These are phyloP conservation scores for Thalassophryne amazonica DNA, from an alignment of 2,797 vertebrate species.

Conservation along the genomic window DNA sequence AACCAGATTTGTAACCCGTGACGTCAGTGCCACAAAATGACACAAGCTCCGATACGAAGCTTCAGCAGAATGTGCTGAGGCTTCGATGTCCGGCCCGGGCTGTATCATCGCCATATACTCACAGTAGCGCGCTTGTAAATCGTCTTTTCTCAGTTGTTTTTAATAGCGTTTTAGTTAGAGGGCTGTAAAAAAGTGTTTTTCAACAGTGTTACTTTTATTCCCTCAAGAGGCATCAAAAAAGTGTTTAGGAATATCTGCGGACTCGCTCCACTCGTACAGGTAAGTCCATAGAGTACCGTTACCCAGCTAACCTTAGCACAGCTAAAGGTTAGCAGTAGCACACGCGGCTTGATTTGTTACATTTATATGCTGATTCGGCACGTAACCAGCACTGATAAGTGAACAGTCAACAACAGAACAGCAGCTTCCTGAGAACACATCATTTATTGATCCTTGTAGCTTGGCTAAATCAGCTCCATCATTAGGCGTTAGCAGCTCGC, in stretches of 20 bases:
- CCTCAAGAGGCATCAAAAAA: neutral
- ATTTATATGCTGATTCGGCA: neutral
- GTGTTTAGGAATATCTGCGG: neutral
- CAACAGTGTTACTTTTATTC: neutral
- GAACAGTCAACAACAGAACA: neutral
- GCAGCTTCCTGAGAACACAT: rapidly evolving
- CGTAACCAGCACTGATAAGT: neutral
- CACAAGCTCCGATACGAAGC: no score
- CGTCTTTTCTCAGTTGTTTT: slow-evolving; percentile 24
- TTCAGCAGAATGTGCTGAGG: no score
- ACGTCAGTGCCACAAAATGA: no score
- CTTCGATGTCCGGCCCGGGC: no score
- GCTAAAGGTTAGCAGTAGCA: slow-evolving; percentile 9
- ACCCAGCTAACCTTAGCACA: slow-evolving; percentile 33
- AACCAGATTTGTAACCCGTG: no score
- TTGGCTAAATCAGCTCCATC: slow-evolving; percentile 33
- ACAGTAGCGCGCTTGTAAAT: slow-evolving; percentile 58
- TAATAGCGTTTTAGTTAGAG: slow-evolving; percentile 10
- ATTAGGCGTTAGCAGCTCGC: slow-evolving; percentile 11
- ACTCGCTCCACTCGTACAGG: slow-evolving; percentile 30
- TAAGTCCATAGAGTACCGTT: slow-evolving; percentile 31
- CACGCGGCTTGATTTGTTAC: neutral
- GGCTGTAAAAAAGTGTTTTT: neutral
- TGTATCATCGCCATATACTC: no score
- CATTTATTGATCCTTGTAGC: neutral